phyloP scores from a whole-genome alignment of 2,113 vertebrate species.

The Aegithalos caudatus region DNA sequence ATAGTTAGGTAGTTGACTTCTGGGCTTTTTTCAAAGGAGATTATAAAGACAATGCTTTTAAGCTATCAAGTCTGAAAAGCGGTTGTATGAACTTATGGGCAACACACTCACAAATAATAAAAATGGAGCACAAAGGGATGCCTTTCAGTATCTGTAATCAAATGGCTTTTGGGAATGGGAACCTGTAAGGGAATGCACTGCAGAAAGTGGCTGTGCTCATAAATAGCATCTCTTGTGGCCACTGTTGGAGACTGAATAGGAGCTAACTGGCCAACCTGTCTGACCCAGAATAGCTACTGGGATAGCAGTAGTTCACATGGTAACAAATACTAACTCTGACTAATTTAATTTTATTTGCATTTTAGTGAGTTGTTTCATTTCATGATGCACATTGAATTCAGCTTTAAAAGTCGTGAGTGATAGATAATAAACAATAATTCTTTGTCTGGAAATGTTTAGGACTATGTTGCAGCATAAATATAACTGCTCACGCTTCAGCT shows the following conservation, averaged over 20 bases:
- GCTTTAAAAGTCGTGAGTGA: neutral
- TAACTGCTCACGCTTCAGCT: neutral
- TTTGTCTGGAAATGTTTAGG: neutral
- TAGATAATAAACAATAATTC: neutral
- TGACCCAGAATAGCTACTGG: neutral
- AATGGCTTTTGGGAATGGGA: neutral
- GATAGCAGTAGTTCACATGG: neutral
- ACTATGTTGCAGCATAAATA: neutral
- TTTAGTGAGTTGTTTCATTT: neutral
- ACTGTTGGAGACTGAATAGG: neutral
- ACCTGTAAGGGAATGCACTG: neutral
- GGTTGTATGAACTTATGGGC: neutral
- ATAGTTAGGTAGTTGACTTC: neutral
- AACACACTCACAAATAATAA: neutral
- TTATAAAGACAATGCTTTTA: rapidly evolving
- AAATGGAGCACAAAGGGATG: neutral
- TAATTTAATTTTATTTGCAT: neutral
- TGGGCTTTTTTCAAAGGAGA: neutral
- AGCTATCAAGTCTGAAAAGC: neutral
- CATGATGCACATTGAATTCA: neutral
- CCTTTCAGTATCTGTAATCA: neutral
- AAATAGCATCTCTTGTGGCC: neutral
- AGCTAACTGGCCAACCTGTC: neutral
- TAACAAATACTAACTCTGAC: neutral
- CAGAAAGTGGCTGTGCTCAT: neutral